A percentile compares a stretch with the other conserved stretches of the same genome.
Conservation (phyloP, 2,113 vertebrate genomes). For the Crocuta crocuta region DNA sequence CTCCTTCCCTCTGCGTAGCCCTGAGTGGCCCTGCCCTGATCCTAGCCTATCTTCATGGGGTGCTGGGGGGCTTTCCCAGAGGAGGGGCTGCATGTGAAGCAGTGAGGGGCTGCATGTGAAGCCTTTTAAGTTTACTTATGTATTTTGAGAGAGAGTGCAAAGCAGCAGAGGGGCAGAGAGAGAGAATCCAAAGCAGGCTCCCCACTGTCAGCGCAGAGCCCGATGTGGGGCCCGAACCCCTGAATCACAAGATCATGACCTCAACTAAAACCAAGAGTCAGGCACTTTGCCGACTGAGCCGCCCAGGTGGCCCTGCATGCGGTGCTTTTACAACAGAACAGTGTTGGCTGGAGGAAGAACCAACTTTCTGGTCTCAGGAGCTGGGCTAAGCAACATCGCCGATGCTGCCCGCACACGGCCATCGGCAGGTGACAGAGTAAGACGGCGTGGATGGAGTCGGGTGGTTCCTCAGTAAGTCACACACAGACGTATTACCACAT, state of each 20-base stretch:
- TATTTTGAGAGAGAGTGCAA: no score
- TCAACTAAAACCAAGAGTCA: no score
- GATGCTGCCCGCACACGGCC: rapidly evolving
- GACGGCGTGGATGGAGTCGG: not conserved
- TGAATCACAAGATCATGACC: no score
- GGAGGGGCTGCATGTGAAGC: not conserved
- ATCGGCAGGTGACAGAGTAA: not conserved
- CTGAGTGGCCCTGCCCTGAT: not conserved
- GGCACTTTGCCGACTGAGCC: no score
- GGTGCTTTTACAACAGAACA: not conserved
- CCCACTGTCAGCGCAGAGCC: no score
- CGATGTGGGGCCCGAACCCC: no score
- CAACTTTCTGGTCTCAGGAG: not conserved
- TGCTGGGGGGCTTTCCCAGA: not conserved
- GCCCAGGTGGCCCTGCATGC: not conserved
- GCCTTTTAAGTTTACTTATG: not conserved
- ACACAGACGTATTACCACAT: not conserved
- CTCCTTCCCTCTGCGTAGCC: not conserved
- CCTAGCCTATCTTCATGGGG: not conserved
- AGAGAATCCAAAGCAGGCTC: no score
- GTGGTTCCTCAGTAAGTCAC: not conserved
- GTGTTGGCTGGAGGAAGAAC: not conserved
- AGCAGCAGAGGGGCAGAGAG: no score
- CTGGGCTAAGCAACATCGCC: not conserved
- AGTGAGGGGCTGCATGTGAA: not conserved